Conservation (phyloP, 1,140 invertebrate genomes). For the Zophobas atratus region DNA sequence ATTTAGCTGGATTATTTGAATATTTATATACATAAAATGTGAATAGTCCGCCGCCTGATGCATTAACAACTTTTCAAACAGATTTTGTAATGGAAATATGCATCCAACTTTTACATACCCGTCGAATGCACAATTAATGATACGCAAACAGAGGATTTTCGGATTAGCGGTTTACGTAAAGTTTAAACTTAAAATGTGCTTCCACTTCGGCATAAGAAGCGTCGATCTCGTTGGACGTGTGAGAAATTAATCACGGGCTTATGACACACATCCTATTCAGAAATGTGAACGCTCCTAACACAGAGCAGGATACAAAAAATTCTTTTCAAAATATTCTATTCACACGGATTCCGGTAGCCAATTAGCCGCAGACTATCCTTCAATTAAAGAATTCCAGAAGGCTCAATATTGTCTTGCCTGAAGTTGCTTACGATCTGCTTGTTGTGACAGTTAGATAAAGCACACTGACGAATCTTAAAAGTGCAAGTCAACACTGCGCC, state of each 20-base stretch:
- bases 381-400: slow-evolving; percentile 36
- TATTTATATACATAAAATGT: slow-evolving; percentile 65
- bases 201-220: no score
- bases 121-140: slow-evolving; percentile 39
- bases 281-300: slow-evolving; percentile 36
- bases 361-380: slow-evolving; percentile 35
- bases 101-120: slow-evolving; percentile 46
- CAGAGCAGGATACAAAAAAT: slow-evolving; percentile 4
- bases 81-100: slow-evolving; percentile 55
- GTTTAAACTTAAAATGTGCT: no score
- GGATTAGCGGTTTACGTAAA: slow-evolving; percentile 3
- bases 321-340: background rate
- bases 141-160: slow-evolving; percentile 9
- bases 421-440: slow-evolving; percentile 18
- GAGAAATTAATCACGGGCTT: slow-evolving; percentile 4
- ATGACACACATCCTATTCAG: slow-evolving; percentile 14
- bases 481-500: slow-evolving; percentile 33
- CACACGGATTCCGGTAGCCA: slow-evolving; percentile 38
- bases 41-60: slow-evolving; percentile 55
- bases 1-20: slow-evolving; percentile 64
- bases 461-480: slow-evolving; percentile 15
- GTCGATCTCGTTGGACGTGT: no score
- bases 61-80: slow-evolving; percentile 60
- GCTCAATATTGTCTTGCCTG: slow-evolving; percentile 24
- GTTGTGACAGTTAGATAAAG: slow-evolving; percentile 36